Evolutionary conservation across 2,113 vertebrate genomes (phyloP).

Genomic region (Cygnus buccinator): DNA sequence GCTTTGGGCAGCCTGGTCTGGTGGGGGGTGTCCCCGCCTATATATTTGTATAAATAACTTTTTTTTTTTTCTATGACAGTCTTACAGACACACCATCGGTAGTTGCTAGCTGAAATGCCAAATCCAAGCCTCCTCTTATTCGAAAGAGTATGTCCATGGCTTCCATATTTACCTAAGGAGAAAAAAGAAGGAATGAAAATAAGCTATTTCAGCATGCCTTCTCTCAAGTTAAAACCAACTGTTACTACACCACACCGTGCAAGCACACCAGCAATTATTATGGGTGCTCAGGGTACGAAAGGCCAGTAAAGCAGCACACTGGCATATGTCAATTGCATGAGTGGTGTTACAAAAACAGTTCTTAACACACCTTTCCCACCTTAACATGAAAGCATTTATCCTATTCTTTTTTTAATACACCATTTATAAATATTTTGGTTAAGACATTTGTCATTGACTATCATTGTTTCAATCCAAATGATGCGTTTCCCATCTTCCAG

Average conservation of each 20-base stretch:
- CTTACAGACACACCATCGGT: constrained; percentile 76
- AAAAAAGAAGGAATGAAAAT: not conserved
- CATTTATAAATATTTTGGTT: not conserved
- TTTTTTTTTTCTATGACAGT: not conserved
- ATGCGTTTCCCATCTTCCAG: not conserved
- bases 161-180: constrained; percentile 68
- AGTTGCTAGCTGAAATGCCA: constrained; percentile 81
- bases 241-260: not conserved
- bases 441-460: not conserved
- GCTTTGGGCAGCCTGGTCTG: no score
- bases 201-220: not conserved
- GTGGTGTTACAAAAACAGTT: not conserved
- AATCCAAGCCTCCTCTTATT: constrained; percentile 82
- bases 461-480: not conserved
- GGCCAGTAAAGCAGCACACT: not conserved
- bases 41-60: not conserved
- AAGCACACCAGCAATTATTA: not conserved
- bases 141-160: constrained; percentile 80
- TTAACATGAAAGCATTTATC: not conserved
- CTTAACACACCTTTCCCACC: not conserved
- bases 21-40: no score
- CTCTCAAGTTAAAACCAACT: not conserved
- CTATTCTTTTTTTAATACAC: not conserved
- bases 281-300: not conserved
- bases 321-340: not conserved